phyloP scores from a whole-genome alignment of 2,888 invertebrate genomes.

The Adelphocoris suturalis region DNA sequence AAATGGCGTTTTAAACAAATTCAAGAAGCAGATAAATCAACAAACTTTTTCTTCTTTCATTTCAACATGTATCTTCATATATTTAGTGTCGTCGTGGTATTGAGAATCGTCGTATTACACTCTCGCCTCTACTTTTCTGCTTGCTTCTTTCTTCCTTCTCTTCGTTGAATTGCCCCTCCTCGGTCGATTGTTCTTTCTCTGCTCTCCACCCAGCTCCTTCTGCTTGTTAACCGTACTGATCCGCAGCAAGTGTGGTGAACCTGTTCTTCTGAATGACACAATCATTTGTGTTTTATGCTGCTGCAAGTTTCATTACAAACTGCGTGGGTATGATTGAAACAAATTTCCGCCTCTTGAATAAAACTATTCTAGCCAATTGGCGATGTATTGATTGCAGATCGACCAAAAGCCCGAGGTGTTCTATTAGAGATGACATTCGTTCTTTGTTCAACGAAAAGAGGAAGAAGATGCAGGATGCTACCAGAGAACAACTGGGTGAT shows the following conservation, averaged over 20 bases:
- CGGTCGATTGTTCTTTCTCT: no score
- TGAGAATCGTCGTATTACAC: no score
- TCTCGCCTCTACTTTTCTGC: no score
- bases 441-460: not conserved
- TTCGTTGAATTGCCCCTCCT: no score
- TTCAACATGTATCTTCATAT: no score
- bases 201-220: no score
- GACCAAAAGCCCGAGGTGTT: not conserved
- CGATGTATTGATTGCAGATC: not conserved
- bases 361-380: not conserved
- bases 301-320: not conserved
- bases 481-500: not conserved
- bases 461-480: not conserved
- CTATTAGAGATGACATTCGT: conserved; percentile 10
- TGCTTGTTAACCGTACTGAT: no score
- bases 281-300: not conserved
- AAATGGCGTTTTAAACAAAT: no score
- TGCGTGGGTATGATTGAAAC: not conserved
- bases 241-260: not conserved
- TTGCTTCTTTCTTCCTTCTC: no score
- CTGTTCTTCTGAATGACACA: not conserved
- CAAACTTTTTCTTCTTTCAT: no score
- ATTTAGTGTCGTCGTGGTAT: no score
- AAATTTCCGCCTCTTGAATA: conserved; percentile 32
- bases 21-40: no score